Evolutionary conservation across 2,113 vertebrate species (phyloP).

Genomic region (Nothobranchius kuhntae): DNA sequence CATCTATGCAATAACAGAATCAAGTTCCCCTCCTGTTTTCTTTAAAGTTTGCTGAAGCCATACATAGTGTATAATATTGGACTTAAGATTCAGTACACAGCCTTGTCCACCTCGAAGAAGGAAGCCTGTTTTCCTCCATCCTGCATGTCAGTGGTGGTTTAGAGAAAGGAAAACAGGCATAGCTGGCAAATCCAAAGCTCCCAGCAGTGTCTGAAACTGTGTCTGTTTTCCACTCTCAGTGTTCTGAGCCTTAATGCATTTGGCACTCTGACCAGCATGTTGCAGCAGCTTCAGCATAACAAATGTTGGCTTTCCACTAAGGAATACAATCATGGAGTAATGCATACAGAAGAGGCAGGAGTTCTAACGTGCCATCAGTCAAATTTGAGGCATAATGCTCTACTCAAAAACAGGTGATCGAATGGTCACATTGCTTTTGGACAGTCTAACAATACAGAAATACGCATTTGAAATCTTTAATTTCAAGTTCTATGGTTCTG

Average conservation of each 20-base stretch:
- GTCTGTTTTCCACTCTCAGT: conserved; percentile 64
- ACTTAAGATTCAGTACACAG: conserved; percentile 1
- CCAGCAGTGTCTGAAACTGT: conserved; percentile 64
- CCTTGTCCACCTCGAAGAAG: conserved; percentile 27
- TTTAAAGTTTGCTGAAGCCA: neutral
- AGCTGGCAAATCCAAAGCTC: conserved; percentile 61
- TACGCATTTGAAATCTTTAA: conserved; percentile 2
- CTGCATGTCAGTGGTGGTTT: conserved; percentile 59
- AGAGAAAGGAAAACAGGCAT: conserved; percentile 63
- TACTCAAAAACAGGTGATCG: conserved; percentile 10
- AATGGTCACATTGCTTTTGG: too few relatives aligned
- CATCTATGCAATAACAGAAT: too few relatives aligned
- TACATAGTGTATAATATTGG: neutral
- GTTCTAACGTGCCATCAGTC: conserved; percentile 7
- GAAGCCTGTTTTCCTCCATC: conserved; percentile 39
- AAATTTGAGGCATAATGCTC: conserved; percentile 29
- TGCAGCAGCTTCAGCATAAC: conserved; percentile 69
- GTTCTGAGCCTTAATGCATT: conserved; percentile 67
- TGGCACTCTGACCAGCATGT: conserved; percentile 64
- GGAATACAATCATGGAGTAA: conserved; percentile 43
- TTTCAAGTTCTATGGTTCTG: conserved; percentile 51
- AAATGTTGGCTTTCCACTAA: conserved; percentile 51
- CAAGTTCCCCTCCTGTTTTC: neutral
- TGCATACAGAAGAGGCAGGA: neutral
- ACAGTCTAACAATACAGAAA: neutral